Base-by-base conservation (phyloP, 2,888 invertebrate species). In the Erebia palarica region DNA sequence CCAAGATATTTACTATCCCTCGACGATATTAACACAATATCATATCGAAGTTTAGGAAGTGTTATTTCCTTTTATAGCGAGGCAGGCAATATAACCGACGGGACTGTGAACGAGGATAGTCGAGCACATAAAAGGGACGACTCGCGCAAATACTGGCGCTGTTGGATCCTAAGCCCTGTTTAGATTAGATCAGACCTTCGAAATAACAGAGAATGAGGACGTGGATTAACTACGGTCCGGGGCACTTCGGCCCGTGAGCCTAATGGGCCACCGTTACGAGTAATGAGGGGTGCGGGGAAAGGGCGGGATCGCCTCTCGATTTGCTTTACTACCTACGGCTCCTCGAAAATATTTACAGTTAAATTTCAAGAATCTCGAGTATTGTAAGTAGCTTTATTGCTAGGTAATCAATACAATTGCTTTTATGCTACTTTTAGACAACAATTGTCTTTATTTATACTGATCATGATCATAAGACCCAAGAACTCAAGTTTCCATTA, bases 121-220 rank as follows among this genome's bases (percentile, higher is more conserved):
- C 88, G 86, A 90, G 89, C 89, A 91, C 89, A 91, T 91, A 90
- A 92, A 91, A 90, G 92, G 92, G 91, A 91, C 89, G 88, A 90
- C 87, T 86, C 87, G 89, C 88, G 89, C 87, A 88, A 90, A 90
- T 90, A 91, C 90, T 90, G 90, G 85, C 89, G 87, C 89, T 89
- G 91, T 90, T 90, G 88, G 88, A 90, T 90, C 88, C 91, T 91
- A 91, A 93, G 91, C 91, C 88, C 89, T 90, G 92, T 92, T 93
- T 92, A 93, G 92, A 93, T 93, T 93, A 92, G 92, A 93, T 92
- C 92, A 92, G 92, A 90, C 91, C 92, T 92, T 91, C 90, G 91
- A 91, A 93, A 93, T 93, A 93, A 93, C 93, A 93, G 92, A 91
- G 92, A 93, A 93, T 92, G 92, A 93, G 92, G 92, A 92, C 91